Base-by-base conservation (phyloP, 2,797 vertebrate species). In the Enteromius fasciolatus region DNA sequence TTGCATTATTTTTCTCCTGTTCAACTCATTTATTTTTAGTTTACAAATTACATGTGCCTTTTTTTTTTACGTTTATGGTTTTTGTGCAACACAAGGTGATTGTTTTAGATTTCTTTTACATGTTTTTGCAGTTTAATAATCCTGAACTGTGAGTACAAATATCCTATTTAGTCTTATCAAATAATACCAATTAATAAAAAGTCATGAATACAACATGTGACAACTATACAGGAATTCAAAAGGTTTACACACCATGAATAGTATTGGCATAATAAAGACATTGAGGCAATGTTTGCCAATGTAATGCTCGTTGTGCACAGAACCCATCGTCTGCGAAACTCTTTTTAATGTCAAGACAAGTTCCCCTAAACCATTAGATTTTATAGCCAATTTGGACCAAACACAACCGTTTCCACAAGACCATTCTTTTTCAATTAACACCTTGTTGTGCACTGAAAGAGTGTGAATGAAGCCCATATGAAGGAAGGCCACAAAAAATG, bases 391-490 rank as follows among this genome's bases (percentile, higher is more conserved):
- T 76, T 86, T 87, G 83, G 73, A 68, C 72, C 66, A 68, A 83
- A 78, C 68, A 75, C 74, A 75, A 81, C 12, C 36, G 68, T 85
- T 86, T 86, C 74, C 73, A 82, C 74, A 77, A 64, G 46, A 39
- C 77, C 84, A 87, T 63, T 87, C 82, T 48, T 76, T 88, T 88
- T 87, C 82, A 85, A 87, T 87, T 85, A 89, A 85, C 86, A 89
- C 83, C 69, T 81, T 84, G 77, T 63, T 68, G 28, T 33, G 59
- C 69, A 57, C 39, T 74, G 81, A 74, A 84, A 83, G 80, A 15
- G 77, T 88, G 82, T 20, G 72, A 87, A 86, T 80, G 70, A 82
- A 72, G 52, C 76, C 81, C 86, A 85, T 77, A 83, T 86, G 70
- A 87, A 52, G 54, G 74, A 46, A 46, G 68, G 41, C 61, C 57